Percentiles rank a stretch among this genome's conserved stretches.
These are phyloP conservation scores for Drosophila pseudotakahashii DNA, from an alignment of 2,888 invertebrate genomes.

Conservation along the genomic window DNA sequence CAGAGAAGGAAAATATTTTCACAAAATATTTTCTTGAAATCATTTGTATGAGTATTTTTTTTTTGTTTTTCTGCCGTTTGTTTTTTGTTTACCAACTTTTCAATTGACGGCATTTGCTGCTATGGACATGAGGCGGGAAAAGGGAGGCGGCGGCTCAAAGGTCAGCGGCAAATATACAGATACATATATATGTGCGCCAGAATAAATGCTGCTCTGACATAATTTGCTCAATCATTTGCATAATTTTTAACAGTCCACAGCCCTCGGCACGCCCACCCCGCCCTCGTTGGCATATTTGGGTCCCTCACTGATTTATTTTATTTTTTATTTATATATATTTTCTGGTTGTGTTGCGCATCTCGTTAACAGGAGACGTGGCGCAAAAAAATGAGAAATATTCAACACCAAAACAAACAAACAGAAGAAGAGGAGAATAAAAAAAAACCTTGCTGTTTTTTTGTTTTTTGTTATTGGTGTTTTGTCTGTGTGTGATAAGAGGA, in stretches of 20 bases:
- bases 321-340: conserved; percentile 41
- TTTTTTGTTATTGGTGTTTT: conserved; percentile 18
- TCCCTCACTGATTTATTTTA: conserved; percentile 30
- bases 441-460: conserved; percentile 2
- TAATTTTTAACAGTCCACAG: conserved; percentile 67
- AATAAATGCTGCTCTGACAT: conserved; percentile 62
- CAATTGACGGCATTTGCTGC: conserved; percentile 70
- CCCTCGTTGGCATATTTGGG: conserved; percentile 23
- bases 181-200: conserved; percentile 8
- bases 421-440: conserved; percentile 29
- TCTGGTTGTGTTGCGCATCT: conserved; percentile 53
- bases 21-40: conserved; percentile 38
- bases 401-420: conserved; percentile 58
- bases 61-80: conserved; percentile 21
- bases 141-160: conserved; percentile 27
- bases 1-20: conserved; percentile 44
- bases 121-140: conserved; percentile 49
- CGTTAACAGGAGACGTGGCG: conserved; percentile 54
- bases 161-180: conserved; percentile 32
- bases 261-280: conserved; percentile 7
- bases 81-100: conserved; percentile 54
- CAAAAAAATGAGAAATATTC: conserved; percentile 49
- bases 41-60: conserved; percentile 23
- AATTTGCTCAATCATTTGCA: conserved; percentile 78
- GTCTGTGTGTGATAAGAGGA: conserved; percentile 60